Conservation (phyloP, 2,113 vertebrate genomes). For the Cathartes aura region DNA sequence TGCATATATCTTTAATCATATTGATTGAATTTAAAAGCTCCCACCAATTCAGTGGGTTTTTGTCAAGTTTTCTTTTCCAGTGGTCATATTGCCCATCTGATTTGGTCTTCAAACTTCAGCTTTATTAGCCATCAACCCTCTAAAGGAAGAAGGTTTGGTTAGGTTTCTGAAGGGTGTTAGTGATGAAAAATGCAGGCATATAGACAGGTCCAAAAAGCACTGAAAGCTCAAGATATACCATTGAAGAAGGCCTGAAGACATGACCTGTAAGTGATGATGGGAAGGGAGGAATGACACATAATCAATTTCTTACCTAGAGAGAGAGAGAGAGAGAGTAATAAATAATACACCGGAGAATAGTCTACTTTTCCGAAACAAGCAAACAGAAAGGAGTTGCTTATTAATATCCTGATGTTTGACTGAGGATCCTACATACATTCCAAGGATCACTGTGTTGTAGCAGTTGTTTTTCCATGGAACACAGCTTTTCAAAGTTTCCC, state of each 20-base stretch:
- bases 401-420: background rate
- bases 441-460: background rate
- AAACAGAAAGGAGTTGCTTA: background rate
- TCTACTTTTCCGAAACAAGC: background rate
- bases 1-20: background rate
- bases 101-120: background rate
- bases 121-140: background rate
- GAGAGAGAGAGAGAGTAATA: background rate
- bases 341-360: background rate
- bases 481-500: background rate
- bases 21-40: background rate
- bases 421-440: background rate
- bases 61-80: background rate
- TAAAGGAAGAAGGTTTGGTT: background rate
- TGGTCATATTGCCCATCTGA: background rate
- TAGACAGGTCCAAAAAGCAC: background rate
- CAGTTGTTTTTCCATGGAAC: background rate
- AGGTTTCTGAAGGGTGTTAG: background rate
- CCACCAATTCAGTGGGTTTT: background rate
- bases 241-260: background rate
- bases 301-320: background rate
- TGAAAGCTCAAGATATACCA: background rate
- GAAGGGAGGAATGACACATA: background rate
- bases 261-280: background rate
- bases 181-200: background rate